Conservation (phyloP, 2,113 vertebrate genomes). For the Anguilla rostrata region DNA sequence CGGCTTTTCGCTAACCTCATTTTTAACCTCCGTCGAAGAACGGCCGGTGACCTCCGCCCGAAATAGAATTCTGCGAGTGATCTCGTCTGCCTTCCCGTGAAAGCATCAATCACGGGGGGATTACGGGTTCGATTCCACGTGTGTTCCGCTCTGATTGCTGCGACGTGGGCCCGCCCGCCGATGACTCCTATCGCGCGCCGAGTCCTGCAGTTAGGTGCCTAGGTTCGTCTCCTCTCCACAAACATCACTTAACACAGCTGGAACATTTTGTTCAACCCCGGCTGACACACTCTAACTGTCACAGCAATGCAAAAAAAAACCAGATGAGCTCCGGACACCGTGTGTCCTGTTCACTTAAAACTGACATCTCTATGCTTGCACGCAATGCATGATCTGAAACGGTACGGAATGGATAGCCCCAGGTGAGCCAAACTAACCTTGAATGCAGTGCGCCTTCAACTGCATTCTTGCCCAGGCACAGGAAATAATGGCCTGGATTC, state of each 20-base stretch:
- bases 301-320: too few relatives aligned
- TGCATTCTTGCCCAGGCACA: not conserved
- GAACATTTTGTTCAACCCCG: not conserved
- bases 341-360: not conserved
- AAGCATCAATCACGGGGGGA: slow-evolving; percentile 17
- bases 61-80: slow-evolving; percentile 10
- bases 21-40: slow-evolving; percentile 11
- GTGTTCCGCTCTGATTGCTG: slow-evolving; percentile 14
- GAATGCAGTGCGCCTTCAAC: not conserved
- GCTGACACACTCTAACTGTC: not conserved
- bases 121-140: slow-evolving; percentile 6
- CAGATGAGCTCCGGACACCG: not conserved
- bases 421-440: not conserved
- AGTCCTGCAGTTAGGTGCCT: not conserved
- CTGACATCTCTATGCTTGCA: too few relatives aligned
- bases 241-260: not conserved
- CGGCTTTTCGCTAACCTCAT: slow-evolving; percentile 14
- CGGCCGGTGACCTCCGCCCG: not conserved
- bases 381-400: not conserved
- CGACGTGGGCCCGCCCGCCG: not conserved
- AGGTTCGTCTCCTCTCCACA: not conserved
- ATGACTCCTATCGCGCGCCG: not conserved
- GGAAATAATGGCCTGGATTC: not conserved
- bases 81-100: not conserved
- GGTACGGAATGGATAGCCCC: not conserved